Percentiles rank a stretch among this genome's conserved stretches.
phyloP scores from a whole-genome alignment of 2,888 invertebrate genomes.

The Mimumesa dahlbomi region DNA sequence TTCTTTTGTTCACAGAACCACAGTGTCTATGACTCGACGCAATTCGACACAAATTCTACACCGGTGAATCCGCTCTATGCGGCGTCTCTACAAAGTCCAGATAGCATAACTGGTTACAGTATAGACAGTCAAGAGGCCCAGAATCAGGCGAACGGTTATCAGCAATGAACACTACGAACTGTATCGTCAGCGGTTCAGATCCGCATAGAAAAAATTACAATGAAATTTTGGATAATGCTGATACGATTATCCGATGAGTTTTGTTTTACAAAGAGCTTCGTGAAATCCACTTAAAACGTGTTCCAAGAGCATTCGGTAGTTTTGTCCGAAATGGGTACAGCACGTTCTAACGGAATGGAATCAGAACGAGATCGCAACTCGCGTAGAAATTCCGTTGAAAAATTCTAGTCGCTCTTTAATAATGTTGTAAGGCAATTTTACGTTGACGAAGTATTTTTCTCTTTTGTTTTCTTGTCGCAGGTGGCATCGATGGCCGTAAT shows the following conservation, averaged over 20 bases:
- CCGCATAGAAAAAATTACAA: constrained; percentile 8
- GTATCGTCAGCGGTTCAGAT: constrained; percentile 15
- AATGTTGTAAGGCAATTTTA: constrained; percentile 23
- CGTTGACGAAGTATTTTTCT: constrained; percentile 23
- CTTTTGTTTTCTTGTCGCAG: constrained; percentile 42
- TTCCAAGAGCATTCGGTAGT: constrained; percentile 24
- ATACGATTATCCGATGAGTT: constrained; percentile 33
- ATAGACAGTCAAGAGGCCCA: constrained; percentile 79
- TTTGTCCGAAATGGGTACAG: neutral
- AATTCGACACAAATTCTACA: constrained; percentile 85
- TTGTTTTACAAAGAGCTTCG: constrained; percentile 20
- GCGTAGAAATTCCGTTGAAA: constrained; percentile 28
- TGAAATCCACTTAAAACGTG: constrained; percentile 22
- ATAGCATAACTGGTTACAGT: constrained; percentile 85
- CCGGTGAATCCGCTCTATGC: constrained; percentile 86
- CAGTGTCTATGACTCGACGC: constrained; percentile 87
- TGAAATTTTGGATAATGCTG: constrained; percentile 20
- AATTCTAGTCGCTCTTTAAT: constrained; percentile 58
- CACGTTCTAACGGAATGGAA: constrained; percentile 4
- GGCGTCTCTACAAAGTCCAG: constrained; percentile 87
- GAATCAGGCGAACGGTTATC: constrained; percentile 76
- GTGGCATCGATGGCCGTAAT: constrained; percentile 18
- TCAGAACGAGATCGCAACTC: neutral
- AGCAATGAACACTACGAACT: constrained; percentile 74
- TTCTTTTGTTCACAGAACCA: constrained; percentile 83